A percentile compares a stretch with the other conserved stretches of the same genome.
phyloP scores from a whole-genome alignment of 2,113 vertebrate genomes.

The Vireo altiloquus region DNA sequence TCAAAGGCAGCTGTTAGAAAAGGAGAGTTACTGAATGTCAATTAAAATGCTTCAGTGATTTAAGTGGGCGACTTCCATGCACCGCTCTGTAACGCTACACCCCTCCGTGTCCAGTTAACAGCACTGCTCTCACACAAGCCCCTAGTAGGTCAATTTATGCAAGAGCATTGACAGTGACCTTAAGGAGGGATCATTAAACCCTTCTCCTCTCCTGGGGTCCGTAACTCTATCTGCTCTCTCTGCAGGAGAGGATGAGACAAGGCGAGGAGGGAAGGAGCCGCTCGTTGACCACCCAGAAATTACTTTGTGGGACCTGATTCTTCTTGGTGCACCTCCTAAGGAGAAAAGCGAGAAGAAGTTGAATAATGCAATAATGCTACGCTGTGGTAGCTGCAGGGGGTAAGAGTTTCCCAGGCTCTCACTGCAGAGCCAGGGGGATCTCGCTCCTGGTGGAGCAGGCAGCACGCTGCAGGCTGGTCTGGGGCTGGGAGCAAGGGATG shows the following conservation, averaged over 20 bases:
- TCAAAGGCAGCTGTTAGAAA: not conserved
- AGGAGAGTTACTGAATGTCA: slow-evolving; percentile 13
- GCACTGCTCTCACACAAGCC: slow-evolving; percentile 14
- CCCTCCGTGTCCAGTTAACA: not conserved
- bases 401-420: not conserved
- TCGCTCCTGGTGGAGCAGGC: rapidly evolving
- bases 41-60: slow-evolving; percentile 56
- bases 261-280: not conserved
- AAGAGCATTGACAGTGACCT: slow-evolving; percentile 44
- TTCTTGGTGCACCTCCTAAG: not conserved
- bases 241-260: not conserved
- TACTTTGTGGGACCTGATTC: not conserved
- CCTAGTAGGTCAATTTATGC: slow-evolving; percentile 31
- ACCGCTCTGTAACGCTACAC: not conserved
- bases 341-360: not conserved
- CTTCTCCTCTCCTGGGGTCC: not conserved
- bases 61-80: not conserved
- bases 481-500: not conserved
- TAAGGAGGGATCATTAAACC: slow-evolving; percentile 28
- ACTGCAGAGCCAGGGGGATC: not conserved
- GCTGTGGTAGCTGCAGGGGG: not conserved
- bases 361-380: not conserved
- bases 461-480: rapidly evolving
- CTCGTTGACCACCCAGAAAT: not conserved
- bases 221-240: slow-evolving; percentile 25